phyloP scores from a whole-genome alignment of 2,113 vertebrate species.

The Megaleporinus macrocephalus region DNA sequence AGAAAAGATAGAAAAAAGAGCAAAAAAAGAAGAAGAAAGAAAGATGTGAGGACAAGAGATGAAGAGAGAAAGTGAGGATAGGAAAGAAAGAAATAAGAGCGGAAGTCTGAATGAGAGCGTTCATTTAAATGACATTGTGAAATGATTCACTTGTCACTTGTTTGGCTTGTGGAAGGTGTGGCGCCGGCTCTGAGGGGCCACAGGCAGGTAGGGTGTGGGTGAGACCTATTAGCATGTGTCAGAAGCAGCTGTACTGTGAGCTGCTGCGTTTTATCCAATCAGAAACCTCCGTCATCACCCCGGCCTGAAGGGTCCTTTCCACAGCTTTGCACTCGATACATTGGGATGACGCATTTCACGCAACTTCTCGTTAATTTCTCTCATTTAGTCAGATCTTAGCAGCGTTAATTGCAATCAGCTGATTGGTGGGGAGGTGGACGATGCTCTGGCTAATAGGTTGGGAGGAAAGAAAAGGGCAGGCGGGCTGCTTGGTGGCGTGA shows the following conservation, averaged over 20 bases:
- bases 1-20: too few species aligned
- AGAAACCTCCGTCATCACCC: background rate
- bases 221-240: conserved; percentile 21
- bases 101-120: background rate
- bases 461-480: background rate
- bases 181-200: background rate
- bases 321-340: background rate
- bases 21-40: too few species aligned
- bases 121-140: background rate
- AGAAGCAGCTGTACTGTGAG: conserved; percentile 1
- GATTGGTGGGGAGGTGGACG: background rate
- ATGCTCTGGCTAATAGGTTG: background rate
- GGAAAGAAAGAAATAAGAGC: background rate
- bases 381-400: background rate
- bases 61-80: too few species aligned
- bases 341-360: background rate
- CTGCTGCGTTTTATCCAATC: background rate
- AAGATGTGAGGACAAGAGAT: too few species aligned
- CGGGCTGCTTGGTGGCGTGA: background rate
- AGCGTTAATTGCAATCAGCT: background rate
- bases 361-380: background rate
- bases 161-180: background rate
- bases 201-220: background rate
- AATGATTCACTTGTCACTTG: background rate
- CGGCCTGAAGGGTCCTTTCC: background rate